A percentile compares a stretch with the other conserved stretches of the same genome.
These are phyloP conservation scores for Cyprinus carpio DNA, from an alignment of 2,113 vertebrate species.

Conservation along the genomic window DNA sequence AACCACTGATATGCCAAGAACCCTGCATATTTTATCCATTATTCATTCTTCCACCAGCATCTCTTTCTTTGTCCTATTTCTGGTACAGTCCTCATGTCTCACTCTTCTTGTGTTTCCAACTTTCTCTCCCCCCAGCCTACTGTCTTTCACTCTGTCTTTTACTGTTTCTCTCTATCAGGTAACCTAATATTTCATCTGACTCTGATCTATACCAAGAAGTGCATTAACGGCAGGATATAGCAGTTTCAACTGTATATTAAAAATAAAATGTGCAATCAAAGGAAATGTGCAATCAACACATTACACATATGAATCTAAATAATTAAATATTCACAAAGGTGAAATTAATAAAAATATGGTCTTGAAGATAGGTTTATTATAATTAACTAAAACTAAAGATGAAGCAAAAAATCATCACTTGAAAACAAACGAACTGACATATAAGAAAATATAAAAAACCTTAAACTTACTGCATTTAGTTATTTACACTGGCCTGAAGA, in stretches of 20 bases:
- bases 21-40: conserved; percentile 8
- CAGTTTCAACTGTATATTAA: neutral
- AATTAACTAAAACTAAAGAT: neutral
- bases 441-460: too few relatives aligned
- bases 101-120: conserved; percentile 14
- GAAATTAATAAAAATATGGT: too few relatives aligned
- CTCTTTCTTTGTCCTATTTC: conserved; percentile 22
- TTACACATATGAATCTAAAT: too few relatives aligned
- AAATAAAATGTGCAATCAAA: neutral
- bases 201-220: conserved; percentile 21
- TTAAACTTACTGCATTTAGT: too few relatives aligned
- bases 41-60: conserved; percentile 16
- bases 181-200: conserved; percentile 41
- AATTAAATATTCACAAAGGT: too few relatives aligned
- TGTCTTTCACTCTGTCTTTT: conserved; percentile 25
- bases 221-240: neutral
- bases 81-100: neutral
- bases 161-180: conserved; percentile 25
- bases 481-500: neutral
- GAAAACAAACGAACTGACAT: too few relatives aligned
- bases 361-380: too few relatives aligned
- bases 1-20: neutral
- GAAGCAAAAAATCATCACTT: too few relatives aligned
- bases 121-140: neutral
- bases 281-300: neutral